Conservation (phyloP, 2,113 vertebrate species). For the Halichoeres trimaculatus region DNA sequence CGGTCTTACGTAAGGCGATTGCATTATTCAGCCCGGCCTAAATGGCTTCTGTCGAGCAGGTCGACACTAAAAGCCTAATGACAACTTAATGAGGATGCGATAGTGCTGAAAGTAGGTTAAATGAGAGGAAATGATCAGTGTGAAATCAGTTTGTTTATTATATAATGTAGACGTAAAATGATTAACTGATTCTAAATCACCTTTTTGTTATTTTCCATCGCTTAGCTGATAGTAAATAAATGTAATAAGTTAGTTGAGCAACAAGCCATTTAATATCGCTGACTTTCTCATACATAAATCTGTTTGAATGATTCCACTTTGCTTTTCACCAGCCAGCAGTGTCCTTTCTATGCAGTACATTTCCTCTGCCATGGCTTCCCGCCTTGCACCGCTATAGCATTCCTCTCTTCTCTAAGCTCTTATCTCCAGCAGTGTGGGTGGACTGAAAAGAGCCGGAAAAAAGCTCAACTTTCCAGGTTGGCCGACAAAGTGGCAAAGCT, state of each 20-base stretch:
- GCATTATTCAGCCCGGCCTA: constrained; percentile 74
- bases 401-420: constrained; percentile 42
- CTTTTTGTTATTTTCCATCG: constrained; percentile 9
- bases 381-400: constrained; percentile 30
- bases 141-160: constrained; percentile 26
- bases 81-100: constrained; percentile 49
- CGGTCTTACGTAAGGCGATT: constrained; percentile 73
- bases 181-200: background rate
- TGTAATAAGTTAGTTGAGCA: background rate
- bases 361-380: constrained; percentile 26
- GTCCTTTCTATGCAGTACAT: constrained; percentile 16
- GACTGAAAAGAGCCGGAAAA: constrained; percentile 31
- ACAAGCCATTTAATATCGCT: background rate
- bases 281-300: background rate
- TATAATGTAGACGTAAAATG: background rate
- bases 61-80: constrained; percentile 58
- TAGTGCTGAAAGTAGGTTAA: constrained; percentile 24
- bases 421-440: constrained; percentile 44
- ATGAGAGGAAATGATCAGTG: constrained; percentile 20
- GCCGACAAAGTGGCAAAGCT: constrained; percentile 41
- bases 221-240: background rate
- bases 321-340: constrained; percentile 19
- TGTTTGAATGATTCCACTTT: constrained; percentile 10
- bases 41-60: constrained; percentile 64
- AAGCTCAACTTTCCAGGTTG: constrained; percentile 34